These are phyloP conservation scores for Hymenopus coronatus DNA, from an alignment of 2,888 invertebrate species.

Conservation along the genomic window DNA sequence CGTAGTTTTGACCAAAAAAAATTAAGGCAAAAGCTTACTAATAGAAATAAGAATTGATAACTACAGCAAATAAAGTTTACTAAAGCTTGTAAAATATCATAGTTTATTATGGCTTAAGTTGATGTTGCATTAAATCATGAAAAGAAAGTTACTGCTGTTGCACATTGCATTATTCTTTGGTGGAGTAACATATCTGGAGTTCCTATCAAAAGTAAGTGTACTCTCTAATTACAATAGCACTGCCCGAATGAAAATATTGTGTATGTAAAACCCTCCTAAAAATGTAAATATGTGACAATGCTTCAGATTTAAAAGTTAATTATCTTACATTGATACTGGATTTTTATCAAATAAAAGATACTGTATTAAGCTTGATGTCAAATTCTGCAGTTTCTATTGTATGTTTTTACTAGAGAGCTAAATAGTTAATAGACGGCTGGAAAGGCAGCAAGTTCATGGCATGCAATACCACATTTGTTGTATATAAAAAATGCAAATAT, in stretches of 20 bases:
- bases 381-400: neutral
- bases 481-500: neutral
- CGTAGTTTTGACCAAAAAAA: too few species aligned
- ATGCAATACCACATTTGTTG: neutral
- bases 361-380: neutral
- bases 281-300: neutral
- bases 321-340: neutral
- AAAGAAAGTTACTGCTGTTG: neutral
- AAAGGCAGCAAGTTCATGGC: neutral
- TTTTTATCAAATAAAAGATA: neutral
- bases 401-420: neutral
- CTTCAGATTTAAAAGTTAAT: neutral
- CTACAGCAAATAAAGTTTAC: too few species aligned
- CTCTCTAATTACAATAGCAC: neutral
- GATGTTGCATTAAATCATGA: too few species aligned
- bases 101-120: too few species aligned
- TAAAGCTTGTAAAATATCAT: too few species aligned
- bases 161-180: neutral
- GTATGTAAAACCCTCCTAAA: neutral
- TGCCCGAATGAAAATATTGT: neutral
- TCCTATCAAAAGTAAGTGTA: neutral
- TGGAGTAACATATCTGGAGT: neutral
- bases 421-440: neutral
- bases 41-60: too few species aligned
- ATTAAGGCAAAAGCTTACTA: too few species aligned